Base-by-base conservation (phyloP, 2,113 vertebrate species). In the Stomatorhinus ivindoensis region DNA sequence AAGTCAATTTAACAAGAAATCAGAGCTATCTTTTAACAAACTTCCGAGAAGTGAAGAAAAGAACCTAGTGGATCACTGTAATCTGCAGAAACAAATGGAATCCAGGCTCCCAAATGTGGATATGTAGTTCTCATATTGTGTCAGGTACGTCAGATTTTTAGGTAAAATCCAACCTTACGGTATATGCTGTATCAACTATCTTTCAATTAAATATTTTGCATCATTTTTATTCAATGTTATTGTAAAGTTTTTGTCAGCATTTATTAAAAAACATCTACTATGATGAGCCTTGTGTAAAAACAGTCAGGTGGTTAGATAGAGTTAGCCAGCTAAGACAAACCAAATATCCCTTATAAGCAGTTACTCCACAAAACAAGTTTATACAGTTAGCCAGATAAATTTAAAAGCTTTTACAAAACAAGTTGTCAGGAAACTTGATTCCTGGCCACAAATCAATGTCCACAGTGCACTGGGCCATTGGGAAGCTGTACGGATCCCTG, bases 371-470 rank as follows among this genome's bases (percentile, higher is more conserved):
- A 61, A 61, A 8, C 24, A 61, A 61, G 55, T n/a, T 61, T 61
- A 58, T 6, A 58, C 55, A 58, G 55, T 58, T 58, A n/a, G 24
- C 55, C 55, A 61, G 55, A 61, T 61, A 61, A 61, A 21, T 61
- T 61, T 61, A 61, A 61, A 61, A 61, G 55, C 55, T n/a, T 61
- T n/a, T 61, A 69, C n/a, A 69, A 31, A 69, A 69, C 10, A 69
- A 11, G 11, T 31, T 31, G 8, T 69, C n/a, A 69, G 61, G 61
- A 13, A 69, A 31, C n/a, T n/a, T 1, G n/a, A 65, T 65, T 27
- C n/a, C n/a, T 93, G 93, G 91, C 91, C 88, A 69, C 61, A 58
- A 9, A 61, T 61, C 55, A 61, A n/a, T 61, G 55, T 61, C 55
- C 24, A 6, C n/a, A 24, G 24, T 61, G 21, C 55, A 61, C 21